phyloP scores from a whole-genome alignment of 2,113 vertebrate genomes.

The Abramis brama region DNA sequence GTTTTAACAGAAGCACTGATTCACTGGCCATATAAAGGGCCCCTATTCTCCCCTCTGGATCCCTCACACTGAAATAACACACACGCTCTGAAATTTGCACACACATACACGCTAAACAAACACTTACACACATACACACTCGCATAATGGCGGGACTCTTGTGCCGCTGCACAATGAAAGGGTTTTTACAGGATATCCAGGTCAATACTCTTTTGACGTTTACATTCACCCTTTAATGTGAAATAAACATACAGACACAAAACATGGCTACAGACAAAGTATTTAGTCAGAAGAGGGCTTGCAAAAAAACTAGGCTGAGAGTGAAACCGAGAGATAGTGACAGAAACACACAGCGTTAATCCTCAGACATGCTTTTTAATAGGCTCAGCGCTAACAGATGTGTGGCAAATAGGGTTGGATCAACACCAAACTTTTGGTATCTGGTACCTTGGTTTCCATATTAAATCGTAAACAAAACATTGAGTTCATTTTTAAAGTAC shows the following conservation, averaged over 20 bases:
- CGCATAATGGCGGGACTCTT: conserved; percentile 51
- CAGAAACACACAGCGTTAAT: neutral
- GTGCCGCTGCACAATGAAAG: conserved; percentile 12
- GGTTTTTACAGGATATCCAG: conserved; percentile 47
- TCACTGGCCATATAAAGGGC: conserved; percentile 68
- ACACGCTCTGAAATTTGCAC: conserved; percentile 44
- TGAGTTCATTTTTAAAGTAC: neutral
- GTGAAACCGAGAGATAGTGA: conserved; percentile 9
- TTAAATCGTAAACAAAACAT: neutral
- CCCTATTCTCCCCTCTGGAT: conserved; percentile 64
- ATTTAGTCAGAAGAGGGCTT: neutral
- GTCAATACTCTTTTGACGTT: conserved; percentile 38
- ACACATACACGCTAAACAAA: conserved; percentile 55
- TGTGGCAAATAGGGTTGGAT: conserved; percentile 19
- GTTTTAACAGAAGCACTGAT: conserved; percentile 72
- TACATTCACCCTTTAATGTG: conserved; percentile 16
- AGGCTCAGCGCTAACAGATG: conserved; percentile 47
- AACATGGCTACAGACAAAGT: conserved; percentile 4
- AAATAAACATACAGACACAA: conserved; percentile 22
- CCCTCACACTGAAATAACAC: conserved; percentile 57
- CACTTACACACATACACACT: conserved; percentile 58
- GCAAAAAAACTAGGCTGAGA: neutral
- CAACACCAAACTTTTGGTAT: neutral
- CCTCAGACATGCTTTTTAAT: conserved; percentile 42
- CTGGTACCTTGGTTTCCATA: neutral